Percentiles rank a stretch among this genome's conserved stretches.
These are phyloP conservation scores for Aphidoletes aphidimyza DNA, from an alignment of 2,888 invertebrate genomes.

Conservation along the genomic window DNA sequence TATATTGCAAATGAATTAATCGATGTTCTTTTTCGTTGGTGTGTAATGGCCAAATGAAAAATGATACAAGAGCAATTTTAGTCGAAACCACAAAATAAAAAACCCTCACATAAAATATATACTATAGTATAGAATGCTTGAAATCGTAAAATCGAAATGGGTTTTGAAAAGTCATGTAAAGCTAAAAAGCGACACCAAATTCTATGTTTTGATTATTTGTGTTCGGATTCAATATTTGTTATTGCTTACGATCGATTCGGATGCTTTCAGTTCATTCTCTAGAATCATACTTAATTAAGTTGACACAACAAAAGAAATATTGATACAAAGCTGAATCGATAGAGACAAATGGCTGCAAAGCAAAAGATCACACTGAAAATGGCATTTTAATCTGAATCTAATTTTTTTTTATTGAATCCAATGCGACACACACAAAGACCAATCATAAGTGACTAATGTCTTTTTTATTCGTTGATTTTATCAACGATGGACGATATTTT, in stretches of 20 bases:
- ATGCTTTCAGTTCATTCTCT: background rate
- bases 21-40: background rate
- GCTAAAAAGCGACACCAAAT: background rate
- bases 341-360: background rate
- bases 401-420: background rate
- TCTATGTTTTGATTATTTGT: background rate
- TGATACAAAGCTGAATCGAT: no score
- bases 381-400: background rate
- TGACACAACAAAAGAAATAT: background rate
- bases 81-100: background rate
- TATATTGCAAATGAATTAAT: background rate
- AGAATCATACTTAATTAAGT: slow-evolving; percentile 1
- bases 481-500: slow-evolving; percentile 30
- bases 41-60: background rate
- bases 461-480: slow-evolving; percentile 1
- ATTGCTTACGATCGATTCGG: background rate
- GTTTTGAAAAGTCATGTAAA: slow-evolving; percentile 9
- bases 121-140: no score
- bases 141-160: background rate
- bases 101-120: background rate
- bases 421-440: background rate
- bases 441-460: slow-evolving; percentile 4
- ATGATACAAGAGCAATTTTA: background rate
- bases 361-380: background rate
- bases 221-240: background rate